Evolutionary conservation across 2,113 vertebrate genomes (phyloP).

Genomic region (Etheostoma spectabile): DNA sequence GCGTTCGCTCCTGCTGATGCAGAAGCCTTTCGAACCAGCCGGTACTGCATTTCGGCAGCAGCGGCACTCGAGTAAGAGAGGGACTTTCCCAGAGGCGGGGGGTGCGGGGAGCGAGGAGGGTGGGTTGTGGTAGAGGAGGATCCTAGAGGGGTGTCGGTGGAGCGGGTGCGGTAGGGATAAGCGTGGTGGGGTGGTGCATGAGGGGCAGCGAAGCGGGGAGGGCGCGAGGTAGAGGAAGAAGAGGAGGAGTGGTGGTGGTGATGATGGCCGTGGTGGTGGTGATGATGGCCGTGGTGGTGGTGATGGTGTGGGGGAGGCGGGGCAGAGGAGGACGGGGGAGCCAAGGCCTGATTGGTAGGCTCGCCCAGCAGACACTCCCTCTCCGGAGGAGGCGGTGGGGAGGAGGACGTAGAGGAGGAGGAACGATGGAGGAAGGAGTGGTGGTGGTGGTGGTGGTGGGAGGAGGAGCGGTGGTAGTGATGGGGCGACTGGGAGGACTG

Average conservation of each 20-base stretch:
- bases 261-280: slow-evolving; percentile 79
- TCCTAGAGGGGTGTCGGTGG: slow-evolving; percentile 84
- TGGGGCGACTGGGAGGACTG: slow-evolving; percentile 68
- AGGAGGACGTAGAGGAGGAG: slow-evolving; percentile 82
- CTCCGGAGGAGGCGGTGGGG: slow-evolving; percentile 69
- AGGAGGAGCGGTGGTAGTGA: slow-evolving; percentile 71
- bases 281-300: slow-evolving; percentile 78
- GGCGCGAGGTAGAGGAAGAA: slow-evolving; percentile 69
- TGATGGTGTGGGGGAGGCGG: slow-evolving; percentile 60
- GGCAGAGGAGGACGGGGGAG: slow-evolving; percentile 41
- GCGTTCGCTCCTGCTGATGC: slow-evolving; percentile 78
- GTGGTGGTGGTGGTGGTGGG: slow-evolving; percentile 55
- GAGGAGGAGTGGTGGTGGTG: slow-evolving; percentile 67
- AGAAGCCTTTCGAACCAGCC: slow-evolving; percentile 83
- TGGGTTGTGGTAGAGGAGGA: slow-evolving; percentile 61
- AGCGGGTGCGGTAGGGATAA: slow-evolving; percentile 87
- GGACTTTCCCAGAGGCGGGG: slow-evolving; percentile 90
- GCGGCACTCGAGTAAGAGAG: slow-evolving; percentile 91
- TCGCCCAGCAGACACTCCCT: slow-evolving; percentile 77
- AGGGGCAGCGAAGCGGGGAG: slow-evolving; percentile 67
- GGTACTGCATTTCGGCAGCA: slow-evolving; percentile 87
- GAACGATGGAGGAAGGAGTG: slow-evolving; percentile 78
- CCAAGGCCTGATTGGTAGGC: slow-evolving; percentile 33
- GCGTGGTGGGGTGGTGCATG: slow-evolving; percentile 55
- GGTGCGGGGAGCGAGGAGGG: slow-evolving; percentile 76